phyloP scores from a whole-genome alignment of 2,888 invertebrate species.

The Euzophera pinguis region DNA sequence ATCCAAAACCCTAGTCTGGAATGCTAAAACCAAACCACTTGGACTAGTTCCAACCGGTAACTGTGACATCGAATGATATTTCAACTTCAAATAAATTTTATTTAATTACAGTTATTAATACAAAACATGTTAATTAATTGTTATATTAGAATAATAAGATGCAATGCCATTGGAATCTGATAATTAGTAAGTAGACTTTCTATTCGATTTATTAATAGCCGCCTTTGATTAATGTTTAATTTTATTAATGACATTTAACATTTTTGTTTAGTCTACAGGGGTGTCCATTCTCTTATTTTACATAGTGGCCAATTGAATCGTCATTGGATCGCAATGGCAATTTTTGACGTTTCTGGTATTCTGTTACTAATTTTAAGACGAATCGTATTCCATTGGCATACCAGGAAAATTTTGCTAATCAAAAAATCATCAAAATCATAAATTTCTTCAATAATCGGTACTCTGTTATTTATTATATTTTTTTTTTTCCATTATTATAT shows the following conservation, averaged over 20 bases:
- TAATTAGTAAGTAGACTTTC: not conserved
- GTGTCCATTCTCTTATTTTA: no score
- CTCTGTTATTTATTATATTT: no score
- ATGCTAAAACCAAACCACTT: conserved; percentile 14
- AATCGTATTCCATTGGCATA: no score
- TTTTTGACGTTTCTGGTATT: no score
- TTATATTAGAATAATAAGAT: not conserved
- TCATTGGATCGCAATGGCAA: no score
- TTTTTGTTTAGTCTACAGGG: no score
- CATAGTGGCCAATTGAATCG: no score
- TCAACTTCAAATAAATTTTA: not conserved
- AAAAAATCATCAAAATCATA: no score
- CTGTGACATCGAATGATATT: not conserved
- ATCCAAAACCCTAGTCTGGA: not conserved
- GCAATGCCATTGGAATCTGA: not conserved
- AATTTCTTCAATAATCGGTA: no score
- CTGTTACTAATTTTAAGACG: no score
- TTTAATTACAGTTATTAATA: not conserved
- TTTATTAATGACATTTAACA: not conserved
- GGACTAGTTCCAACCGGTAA: not conserved
- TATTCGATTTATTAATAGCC: not conserved
- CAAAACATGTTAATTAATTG: not conserved
- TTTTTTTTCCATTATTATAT: no score
- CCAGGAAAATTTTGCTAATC: no score
- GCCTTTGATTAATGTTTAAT: not conserved